These are phyloP conservation scores for Xylota sylvarum DNA, from an alignment of 2,888 invertebrate species.

Conservation along the genomic window DNA sequence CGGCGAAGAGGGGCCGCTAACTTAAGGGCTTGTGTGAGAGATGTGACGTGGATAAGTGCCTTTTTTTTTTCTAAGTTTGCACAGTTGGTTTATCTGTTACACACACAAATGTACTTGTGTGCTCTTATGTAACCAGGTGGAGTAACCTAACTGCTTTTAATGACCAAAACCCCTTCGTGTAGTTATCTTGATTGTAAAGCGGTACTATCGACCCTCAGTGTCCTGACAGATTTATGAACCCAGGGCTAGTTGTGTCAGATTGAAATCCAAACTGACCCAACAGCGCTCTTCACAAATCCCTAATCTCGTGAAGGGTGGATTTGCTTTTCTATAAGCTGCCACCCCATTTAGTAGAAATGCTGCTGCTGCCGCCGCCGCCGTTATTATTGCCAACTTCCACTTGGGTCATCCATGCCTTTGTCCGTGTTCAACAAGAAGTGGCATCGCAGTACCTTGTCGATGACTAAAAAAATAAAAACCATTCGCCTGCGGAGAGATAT, in stretches of 20 bases:
- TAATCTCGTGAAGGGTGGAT: slow-evolving; percentile 73
- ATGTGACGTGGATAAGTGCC: slow-evolving; percentile 54
- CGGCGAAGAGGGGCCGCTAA: slow-evolving; percentile 8
- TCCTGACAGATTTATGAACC: slow-evolving; percentile 69
- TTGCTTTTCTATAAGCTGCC: slow-evolving; percentile 25
- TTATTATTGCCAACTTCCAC: slow-evolving; percentile 63
- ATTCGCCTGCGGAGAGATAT: slow-evolving; percentile 45
- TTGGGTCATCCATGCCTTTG: slow-evolving; percentile 39
- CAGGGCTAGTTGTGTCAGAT: slow-evolving; percentile 67
- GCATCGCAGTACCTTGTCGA: slow-evolving; percentile 32
- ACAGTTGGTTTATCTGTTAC: slow-evolving; percentile 52
- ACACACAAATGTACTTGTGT: not conserved
- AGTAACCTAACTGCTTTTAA: slow-evolving; percentile 49
- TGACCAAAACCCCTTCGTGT: slow-evolving; percentile 70
- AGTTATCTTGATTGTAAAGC: slow-evolving; percentile 72
- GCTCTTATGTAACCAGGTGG: slow-evolving; percentile 43
- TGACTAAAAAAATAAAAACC: slow-evolving; percentile 33
- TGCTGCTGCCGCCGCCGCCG: not conserved
- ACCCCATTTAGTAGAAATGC: slow-evolving; percentile 24
- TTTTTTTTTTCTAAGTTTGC: slow-evolving; percentile 52
- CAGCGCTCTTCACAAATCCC: slow-evolving; percentile 46
- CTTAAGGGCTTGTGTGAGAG: slow-evolving; percentile 54
- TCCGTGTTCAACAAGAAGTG: slow-evolving; percentile 49
- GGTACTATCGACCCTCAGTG: slow-evolving; percentile 49
- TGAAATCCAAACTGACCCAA: slow-evolving; percentile 64